Evolutionary conservation across 2,888 invertebrate genomes (phyloP), one percentile per base, ranked within the genome.

Genomic region (Ichneumon xanthorius): DNA sequence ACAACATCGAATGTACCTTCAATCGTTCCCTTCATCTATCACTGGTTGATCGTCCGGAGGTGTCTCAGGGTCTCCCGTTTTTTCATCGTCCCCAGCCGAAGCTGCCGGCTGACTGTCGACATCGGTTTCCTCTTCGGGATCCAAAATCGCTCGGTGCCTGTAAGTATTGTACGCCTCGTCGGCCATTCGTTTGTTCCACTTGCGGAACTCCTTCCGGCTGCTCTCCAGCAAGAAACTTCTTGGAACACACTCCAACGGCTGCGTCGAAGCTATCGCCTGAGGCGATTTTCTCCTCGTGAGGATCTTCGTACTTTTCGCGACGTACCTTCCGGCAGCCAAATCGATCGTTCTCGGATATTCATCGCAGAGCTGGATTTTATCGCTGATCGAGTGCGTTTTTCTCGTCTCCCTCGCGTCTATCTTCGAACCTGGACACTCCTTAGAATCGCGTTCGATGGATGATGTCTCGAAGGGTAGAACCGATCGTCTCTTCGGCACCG

Each of bases 341-440:
- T 92, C 92, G 3, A 92, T 73, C 0, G 87, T 84, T 65, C 79
- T 88, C 0, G 92, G 92, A 88, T 92, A 92, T 71, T 89, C 88
- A 50, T 90, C 87, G 14, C 90, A 88, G 5, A 65, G 72, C 14
- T 84, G 77, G 30, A 89, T 37, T 2, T 88, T 63, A 0, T 90
- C 89, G 0, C 72, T 83, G 33, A 88, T 78, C 16, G 88, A 72
- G 45, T 58, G 33, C 85, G 72, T 79, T 78, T 63, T 40, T 53
- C n/a, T 75, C 5, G 63, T 11, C n/a, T 0, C 75, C 9, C 9
- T 71, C 30, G 65, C 73, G 75, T 0, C 61, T 0, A 61, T 65
- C 5, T 55, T 82, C 0, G 80, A 55, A 1, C 48, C 65, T 3
- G 73, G 58, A 53, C 88, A 89, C 4, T 86, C 72, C 26, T 86